Conservation (phyloP, 2,113 vertebrate genomes). For the Acinonyx jubatus region DNA sequence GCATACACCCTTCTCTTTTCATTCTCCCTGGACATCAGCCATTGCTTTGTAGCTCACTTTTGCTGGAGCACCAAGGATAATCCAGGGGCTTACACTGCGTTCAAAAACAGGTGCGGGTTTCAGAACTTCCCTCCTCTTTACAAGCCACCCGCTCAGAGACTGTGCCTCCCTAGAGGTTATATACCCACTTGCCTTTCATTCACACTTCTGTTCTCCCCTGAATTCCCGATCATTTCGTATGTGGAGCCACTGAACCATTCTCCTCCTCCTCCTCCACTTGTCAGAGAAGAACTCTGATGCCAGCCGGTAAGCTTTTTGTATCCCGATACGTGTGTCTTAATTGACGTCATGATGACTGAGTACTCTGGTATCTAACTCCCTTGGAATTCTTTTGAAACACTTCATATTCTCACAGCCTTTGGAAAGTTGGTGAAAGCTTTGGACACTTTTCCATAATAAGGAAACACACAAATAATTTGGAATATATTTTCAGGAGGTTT, state of each 20-base stretch:
- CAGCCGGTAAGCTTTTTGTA: not conserved
- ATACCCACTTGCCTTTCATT: not conserved
- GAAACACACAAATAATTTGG: not conserved
- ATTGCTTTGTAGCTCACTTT: not conserved
- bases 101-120: not conserved
- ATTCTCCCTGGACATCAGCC: not conserved
- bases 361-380: not conserved
- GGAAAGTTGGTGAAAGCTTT: not conserved
- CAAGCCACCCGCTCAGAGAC: not conserved
- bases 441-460: not conserved
- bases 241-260: not conserved
- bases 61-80: not conserved
- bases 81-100: not conserved
- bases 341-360: not conserved
- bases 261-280: not conserved
- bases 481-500: not conserved
- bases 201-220: not conserved
- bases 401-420: not conserved
- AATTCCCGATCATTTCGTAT: not conserved
- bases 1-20: not conserved
- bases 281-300: not conserved
- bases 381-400: not conserved
- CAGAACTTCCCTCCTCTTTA: not conserved
- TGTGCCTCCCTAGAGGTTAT: not conserved
- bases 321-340: fast-evolving